Evolutionary conservation across 2,797 vertebrate species (phyloP).

Genomic region (Labeo calbasu): DNA sequence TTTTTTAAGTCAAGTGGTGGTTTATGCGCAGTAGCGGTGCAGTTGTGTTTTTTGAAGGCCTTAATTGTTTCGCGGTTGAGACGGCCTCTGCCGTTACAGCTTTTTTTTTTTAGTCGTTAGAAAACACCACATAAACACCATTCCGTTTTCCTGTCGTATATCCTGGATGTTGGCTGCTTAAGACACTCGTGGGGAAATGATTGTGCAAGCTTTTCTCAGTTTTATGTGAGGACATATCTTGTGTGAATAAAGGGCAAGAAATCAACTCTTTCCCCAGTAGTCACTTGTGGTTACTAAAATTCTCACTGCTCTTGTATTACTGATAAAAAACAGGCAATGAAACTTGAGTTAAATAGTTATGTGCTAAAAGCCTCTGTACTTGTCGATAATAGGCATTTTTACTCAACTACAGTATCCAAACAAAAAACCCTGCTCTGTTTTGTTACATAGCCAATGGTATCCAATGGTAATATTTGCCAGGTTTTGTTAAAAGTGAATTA

Average conservation of each 20-base stretch:
- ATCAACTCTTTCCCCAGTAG: not conserved
- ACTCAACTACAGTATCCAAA: not conserved
- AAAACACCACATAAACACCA: conserved; percentile 30
- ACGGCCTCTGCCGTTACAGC: not conserved
- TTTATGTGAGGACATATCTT: not conserved
- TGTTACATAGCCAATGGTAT: not conserved
- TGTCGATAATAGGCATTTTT: not conserved
- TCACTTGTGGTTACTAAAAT: not conserved
- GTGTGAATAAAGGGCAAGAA: conserved; percentile 4
- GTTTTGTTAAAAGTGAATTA: not conserved
- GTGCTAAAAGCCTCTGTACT: not conserved
- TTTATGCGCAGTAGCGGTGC: conserved; percentile 14
- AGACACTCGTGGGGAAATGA: conserved; percentile 12
- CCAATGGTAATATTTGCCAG: not conserved
- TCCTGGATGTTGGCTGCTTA: conserved; percentile 1
- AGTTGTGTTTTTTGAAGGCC: conserved; percentile 17
- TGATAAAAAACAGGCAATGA: not conserved
- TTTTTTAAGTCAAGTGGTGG: conserved; percentile 44
- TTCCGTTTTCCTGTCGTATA: conserved; percentile 15
- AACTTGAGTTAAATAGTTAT: not conserved
- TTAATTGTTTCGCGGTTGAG: conserved; percentile 20
- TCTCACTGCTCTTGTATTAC: not conserved
- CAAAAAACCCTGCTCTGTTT: not conserved
- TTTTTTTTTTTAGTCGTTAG: conserved; percentile 15
- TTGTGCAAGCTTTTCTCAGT: conserved; percentile 18